phyloP scores from a whole-genome alignment of 2,888 invertebrate genomes.

The Eudasyphora cyanicolor region DNA sequence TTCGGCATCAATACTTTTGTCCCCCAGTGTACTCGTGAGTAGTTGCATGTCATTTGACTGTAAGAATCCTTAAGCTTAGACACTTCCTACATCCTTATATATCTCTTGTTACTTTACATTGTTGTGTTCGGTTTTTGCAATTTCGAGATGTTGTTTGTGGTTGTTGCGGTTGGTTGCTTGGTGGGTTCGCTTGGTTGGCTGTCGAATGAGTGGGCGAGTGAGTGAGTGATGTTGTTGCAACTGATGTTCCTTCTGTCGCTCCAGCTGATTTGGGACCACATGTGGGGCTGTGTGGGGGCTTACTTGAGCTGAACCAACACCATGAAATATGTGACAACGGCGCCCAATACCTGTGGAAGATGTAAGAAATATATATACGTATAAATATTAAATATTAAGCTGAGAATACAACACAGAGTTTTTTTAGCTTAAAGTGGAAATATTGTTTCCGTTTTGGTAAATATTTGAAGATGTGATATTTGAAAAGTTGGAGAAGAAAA shows the following conservation, averaged over 20 bases:
- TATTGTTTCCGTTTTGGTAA: not conserved
- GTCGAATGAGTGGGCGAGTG: not conserved
- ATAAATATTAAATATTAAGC: not conserved
- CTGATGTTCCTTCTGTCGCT: slow-evolving; percentile 18
- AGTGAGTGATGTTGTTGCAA: not conserved
- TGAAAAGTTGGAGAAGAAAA: too few relatives aligned
- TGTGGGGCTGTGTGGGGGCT: slow-evolving; percentile 66
- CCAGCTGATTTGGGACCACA: not conserved
- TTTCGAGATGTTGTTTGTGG: slow-evolving; percentile 18
- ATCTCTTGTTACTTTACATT: slow-evolving; percentile 35
- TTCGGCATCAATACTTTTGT: too few relatives aligned
- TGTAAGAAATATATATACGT: slow-evolving; percentile 1
- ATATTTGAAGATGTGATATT: not conserved
- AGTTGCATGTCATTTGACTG: not conserved
- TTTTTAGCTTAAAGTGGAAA: not conserved
- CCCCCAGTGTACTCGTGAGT: slow-evolving; percentile 6
- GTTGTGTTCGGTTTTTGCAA: not conserved
- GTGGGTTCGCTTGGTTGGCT: not conserved
- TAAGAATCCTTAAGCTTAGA: slow-evolving; percentile 31
- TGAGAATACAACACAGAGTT: not conserved
- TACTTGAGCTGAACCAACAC: slow-evolving; percentile 93
- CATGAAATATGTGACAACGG: slow-evolving; percentile 95
- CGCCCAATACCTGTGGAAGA: slow-evolving; percentile 87
- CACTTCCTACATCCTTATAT: not conserved
- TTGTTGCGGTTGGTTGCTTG: not conserved